These are phyloP conservation scores for Agelas oroides DNA, from an alignment of 37 sponge, comb jelly and placozoan genomes.

Conservation along the genomic window DNA sequence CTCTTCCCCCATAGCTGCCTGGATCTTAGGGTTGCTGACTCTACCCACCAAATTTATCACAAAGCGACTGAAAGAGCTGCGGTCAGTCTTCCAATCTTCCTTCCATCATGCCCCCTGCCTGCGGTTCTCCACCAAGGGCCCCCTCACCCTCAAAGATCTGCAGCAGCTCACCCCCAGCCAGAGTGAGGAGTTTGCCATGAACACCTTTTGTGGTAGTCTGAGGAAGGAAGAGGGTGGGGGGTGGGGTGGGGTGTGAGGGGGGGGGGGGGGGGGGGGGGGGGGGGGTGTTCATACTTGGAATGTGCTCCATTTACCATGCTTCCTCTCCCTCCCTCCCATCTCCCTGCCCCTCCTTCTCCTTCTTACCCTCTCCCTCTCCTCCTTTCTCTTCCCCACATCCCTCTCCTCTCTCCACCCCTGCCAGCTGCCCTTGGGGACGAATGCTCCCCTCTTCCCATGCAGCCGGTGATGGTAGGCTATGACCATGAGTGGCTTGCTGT, in stretches of 20 bases:
- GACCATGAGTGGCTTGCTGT: slow-evolving; percentile 80
- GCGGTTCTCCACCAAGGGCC: slow-evolving; percentile 71
- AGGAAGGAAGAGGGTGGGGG: background rate
- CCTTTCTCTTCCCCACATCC: no score
- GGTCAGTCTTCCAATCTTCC: slow-evolving; percentile 53
- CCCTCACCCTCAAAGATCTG: slow-evolving; percentile 72
- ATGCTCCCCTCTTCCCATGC: slow-evolving; percentile 72
- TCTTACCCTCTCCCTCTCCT: background rate
- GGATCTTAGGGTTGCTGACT: slow-evolving; percentile 58
- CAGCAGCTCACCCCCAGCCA: slow-evolving; percentile 69
- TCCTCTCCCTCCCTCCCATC: background rate
- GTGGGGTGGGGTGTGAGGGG: no score
- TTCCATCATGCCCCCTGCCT: slow-evolving; percentile 66
- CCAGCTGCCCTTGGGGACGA: slow-evolving; percentile 74
- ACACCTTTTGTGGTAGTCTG: background rate
- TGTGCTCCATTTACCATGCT: background rate
- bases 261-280: no score
- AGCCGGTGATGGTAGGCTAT: slow-evolving; percentile 71
- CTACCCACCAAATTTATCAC: slow-evolving; percentile 70
- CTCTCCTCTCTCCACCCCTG: background rate
- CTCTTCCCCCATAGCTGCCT: slow-evolving; percentile 33
- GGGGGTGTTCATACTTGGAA: background rate
- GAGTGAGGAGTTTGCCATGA: slow-evolving; percentile 37
- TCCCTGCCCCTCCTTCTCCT: background rate
- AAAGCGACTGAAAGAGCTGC: slow-evolving; percentile 55